Percentiles rank a stretch among this genome's conserved stretches.
These are phyloP conservation scores for Trichacis sp. DNA, from an alignment of 2,888 invertebrate species.

Conservation along the genomic window DNA sequence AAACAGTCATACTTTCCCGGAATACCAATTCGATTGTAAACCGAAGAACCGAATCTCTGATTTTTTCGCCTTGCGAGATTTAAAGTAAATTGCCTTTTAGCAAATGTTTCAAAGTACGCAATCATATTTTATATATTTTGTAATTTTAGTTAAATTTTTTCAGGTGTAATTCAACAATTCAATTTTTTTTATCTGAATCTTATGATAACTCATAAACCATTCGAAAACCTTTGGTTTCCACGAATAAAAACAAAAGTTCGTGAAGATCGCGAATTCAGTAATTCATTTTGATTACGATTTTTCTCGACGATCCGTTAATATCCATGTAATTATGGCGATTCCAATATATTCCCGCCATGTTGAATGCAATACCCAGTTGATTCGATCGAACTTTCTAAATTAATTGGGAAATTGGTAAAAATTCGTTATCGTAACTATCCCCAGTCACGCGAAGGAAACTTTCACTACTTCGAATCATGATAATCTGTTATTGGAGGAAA, in stretches of 20 bases:
- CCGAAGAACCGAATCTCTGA: no score
- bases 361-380: constrained; percentile 38
- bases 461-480: constrained; percentile 30
- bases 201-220: no score
- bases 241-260: no score
- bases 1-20: constrained; percentile 15
- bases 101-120: no score
- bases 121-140: no score
- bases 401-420: constrained; percentile 44
- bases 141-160: no score
- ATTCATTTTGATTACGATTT: constrained; percentile 7
- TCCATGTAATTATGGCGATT: constrained; percentile 41
- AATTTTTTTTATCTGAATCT: no score
- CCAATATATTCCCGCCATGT: constrained; percentile 40
- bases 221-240: no score
- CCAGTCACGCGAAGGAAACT: constrained; percentile 39
- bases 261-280: constrained; percentile 30
- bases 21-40: constrained; percentile 13
- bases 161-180: no score
- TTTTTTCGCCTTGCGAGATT: no score
- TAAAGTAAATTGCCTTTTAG: no score
- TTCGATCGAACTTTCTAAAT: constrained; percentile 42
- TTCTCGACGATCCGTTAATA: constrained; percentile 22
- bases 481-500: constrained; percentile 28
- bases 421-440: constrained; percentile 41